Percentiles rank a stretch among this genome's conserved stretches.
Conservation (phyloP, 2,888 invertebrate species). For the Thereva nobilitata region DNA sequence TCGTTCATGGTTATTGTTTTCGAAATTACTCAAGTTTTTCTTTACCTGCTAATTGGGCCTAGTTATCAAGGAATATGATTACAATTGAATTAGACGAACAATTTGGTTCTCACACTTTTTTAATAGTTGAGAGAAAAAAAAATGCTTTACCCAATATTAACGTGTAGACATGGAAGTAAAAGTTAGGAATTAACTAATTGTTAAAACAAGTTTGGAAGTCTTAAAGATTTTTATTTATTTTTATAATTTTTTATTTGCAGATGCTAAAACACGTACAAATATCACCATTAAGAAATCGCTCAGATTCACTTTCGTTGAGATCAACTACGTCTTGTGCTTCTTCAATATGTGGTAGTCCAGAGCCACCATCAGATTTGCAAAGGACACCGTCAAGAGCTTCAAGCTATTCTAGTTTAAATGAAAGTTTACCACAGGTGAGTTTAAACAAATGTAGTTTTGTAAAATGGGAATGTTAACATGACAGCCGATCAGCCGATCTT, state of each 20-base stretch:
- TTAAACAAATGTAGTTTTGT: background rate
- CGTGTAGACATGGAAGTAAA: too few relatives aligned
- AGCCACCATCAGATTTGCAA: constrained; percentile 63
- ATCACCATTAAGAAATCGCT: constrained; percentile 81
- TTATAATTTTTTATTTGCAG: constrained; percentile 54
- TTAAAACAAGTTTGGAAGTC: too few relatives aligned
- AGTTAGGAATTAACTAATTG: too few relatives aligned
- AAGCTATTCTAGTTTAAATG: constrained; percentile 67
- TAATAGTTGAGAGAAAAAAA: too few relatives aligned
- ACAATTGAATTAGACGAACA: too few relatives aligned
- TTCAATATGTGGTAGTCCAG: constrained; percentile 66
- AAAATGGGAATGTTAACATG: background rate
- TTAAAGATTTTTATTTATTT: too few relatives aligned
- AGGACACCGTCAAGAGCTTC: constrained; percentile 70
- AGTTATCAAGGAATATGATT: too few relatives aligned
- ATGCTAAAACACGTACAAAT: constrained; percentile 93
- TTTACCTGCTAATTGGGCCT: too few relatives aligned
- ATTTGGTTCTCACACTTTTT: too few relatives aligned
- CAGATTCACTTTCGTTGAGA: constrained; percentile 78
- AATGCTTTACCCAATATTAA: too few relatives aligned
- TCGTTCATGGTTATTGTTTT: too few relatives aligned
- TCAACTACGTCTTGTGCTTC: constrained; percentile 75
- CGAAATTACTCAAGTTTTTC: too few relatives aligned
- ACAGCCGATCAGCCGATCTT: background rate
- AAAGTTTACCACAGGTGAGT: constrained; percentile 61